Percentiles rank a stretch among this genome's conserved stretches.
Evolutionary conservation across 2,113 vertebrate species (phyloP).

Genomic region (Pitta sordida): DNA sequence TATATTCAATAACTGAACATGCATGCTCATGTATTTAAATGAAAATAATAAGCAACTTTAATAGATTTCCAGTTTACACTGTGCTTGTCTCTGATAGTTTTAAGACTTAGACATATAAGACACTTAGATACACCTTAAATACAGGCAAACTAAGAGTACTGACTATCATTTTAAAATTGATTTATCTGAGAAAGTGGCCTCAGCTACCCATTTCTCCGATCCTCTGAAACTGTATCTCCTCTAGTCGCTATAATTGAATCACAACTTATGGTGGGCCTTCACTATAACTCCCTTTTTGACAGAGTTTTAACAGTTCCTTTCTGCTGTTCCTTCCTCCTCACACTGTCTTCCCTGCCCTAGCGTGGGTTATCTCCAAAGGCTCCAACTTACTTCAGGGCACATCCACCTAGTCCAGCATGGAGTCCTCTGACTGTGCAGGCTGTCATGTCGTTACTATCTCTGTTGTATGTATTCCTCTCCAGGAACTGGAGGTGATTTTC

Average conservation of each 20-base stretch:
- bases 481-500: neutral
- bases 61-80: neutral
- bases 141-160: neutral
- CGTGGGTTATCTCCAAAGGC: rapidly evolving
- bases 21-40: neutral
- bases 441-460: neutral
- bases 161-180: neutral
- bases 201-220: neutral
- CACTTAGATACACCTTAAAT: neutral
- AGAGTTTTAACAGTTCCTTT: neutral
- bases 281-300: neutral
- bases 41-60: neutral
- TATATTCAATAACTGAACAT: neutral
- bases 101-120: neutral
- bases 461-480: neutral
- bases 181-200: neutral
- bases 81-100: neutral
- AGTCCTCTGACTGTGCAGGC: neutral
- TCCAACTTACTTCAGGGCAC: neutral
- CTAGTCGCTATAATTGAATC: neutral
- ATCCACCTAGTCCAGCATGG: rapidly evolving
- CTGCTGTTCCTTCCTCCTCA: neutral
- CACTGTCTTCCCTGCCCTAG: neutral
- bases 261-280: neutral
- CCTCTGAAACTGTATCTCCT: neutral